Percentiles rank a stretch among this genome's conserved stretches.
Evolutionary conservation across 2,113 vertebrate genomes (phyloP).

Genomic region (Craseonycteris thonglongyai): DNA sequence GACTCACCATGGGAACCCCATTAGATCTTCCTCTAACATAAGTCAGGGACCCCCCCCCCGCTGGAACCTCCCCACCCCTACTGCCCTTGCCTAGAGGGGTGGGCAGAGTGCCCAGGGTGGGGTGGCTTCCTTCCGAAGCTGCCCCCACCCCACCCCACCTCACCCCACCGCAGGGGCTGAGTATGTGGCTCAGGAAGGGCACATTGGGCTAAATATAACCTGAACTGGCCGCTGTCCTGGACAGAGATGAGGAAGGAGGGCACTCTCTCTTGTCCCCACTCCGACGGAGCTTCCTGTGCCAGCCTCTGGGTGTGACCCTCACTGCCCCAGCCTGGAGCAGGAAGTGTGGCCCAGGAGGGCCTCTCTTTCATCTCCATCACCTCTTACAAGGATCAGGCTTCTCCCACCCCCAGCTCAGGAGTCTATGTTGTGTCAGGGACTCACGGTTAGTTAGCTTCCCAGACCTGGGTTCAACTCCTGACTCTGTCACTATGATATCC

Average conservation of each 20-base stretch:
- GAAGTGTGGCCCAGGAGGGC: neutral
- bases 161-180: conserved; percentile 4
- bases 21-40: neutral
- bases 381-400: neutral
- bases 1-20: neutral
- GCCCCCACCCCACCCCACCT: neutral
- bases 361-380: neutral
- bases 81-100: neutral
- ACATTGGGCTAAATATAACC: conserved; percentile 63
- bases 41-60: neutral
- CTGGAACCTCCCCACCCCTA: neutral
- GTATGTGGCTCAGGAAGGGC: conserved; percentile 41
- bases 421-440: neutral
- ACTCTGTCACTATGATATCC: neutral
- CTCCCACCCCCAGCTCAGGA: neutral
- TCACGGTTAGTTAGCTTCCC: neutral
- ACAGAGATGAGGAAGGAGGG: neutral
- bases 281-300: neutral
- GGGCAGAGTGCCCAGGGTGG: neutral
- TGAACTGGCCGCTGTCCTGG: conserved; percentile 21
- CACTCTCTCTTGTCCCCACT: neutral
- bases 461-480: neutral
- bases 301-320: neutral
- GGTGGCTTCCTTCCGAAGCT: conserved; percentile 56
- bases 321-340: neutral